Percentiles rank a stretch among this genome's conserved stretches.
phyloP scores from a whole-genome alignment of 2,888 invertebrate species.

The Synergus japonicus region DNA sequence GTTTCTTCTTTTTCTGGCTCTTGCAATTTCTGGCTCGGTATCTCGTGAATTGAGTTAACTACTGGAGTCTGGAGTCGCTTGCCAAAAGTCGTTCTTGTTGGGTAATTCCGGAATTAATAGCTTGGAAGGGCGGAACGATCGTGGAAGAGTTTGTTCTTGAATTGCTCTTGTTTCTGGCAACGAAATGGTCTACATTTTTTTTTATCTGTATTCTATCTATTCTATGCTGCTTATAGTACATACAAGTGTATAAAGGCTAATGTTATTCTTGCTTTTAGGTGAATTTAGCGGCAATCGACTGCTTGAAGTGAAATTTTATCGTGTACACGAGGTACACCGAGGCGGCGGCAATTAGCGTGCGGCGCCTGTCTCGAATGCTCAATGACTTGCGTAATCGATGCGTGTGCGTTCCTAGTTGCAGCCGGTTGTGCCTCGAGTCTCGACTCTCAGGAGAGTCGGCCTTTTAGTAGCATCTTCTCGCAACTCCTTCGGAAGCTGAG shows the following conservation, averaged over 20 bases:
- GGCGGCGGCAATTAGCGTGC: conserved; percentile 36
- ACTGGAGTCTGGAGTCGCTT: neutral
- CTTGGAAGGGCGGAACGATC: neutral
- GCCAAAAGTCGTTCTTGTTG: conserved; percentile 22
- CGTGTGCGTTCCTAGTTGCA: conserved; percentile 27
- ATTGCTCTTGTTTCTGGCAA: conserved; percentile 15
- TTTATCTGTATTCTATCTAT: no score
- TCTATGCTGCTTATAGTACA: no score
- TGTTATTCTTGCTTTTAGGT: neutral
- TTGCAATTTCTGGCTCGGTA: no score
- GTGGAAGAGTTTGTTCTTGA: neutral
- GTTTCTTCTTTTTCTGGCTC: no score
- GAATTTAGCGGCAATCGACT: neutral
- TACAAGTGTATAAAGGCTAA: no score
- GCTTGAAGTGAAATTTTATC: conserved; percentile 13
- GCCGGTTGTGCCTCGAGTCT: neutral
- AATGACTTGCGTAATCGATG: conserved; percentile 41
- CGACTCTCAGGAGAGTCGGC: conserved; percentile 31
- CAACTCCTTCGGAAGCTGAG: conserved; percentile 32
- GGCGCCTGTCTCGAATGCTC: conserved; percentile 41
- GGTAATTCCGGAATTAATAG: neutral
- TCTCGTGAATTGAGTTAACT: neutral
- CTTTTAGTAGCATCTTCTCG: conserved; percentile 30
- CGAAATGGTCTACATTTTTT: neutral
- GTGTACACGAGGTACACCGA: neutral